Conservation (phyloP, 2,113 vertebrate genomes). For the Pholis gunnellus region DNA sequence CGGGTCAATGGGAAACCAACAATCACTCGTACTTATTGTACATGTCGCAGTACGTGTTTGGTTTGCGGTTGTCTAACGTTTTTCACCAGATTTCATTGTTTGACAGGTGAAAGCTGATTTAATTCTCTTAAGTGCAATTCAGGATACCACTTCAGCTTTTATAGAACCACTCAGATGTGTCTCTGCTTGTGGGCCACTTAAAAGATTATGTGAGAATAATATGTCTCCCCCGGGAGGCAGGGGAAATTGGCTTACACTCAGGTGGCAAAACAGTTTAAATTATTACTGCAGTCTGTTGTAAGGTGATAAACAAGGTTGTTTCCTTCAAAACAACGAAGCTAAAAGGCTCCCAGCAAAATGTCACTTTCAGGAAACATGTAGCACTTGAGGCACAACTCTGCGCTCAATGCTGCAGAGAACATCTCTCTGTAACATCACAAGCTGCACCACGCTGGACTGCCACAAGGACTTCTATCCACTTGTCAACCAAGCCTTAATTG, state of each 20-base stretch:
- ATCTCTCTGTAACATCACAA: neutral
- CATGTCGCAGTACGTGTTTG: constrained; percentile 3
- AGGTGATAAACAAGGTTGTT: neutral
- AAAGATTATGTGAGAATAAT: constrained; percentile 18
- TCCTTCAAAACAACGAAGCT: constrained; percentile 14
- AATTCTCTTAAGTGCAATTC: constrained; percentile 17
- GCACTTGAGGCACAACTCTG: neutral
- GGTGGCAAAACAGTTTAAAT: neutral
- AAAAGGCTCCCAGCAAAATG: neutral
- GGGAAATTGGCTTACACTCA: neutral
- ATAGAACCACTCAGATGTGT: neutral
- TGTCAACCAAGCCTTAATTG: constrained; percentile 25
- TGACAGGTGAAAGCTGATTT: constrained; percentile 6
- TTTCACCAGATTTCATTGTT: neutral
- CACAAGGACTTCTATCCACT: constrained; percentile 7
- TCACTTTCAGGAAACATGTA: neutral
- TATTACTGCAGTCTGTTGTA: constrained; percentile 6
- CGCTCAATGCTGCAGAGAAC: neutral
- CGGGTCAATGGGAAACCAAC: constrained; percentile 1
- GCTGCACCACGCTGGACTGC: constrained; percentile 28
- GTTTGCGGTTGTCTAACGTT: neutral
- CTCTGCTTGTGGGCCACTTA: constrained; percentile 2
- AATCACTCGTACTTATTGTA: neutral
- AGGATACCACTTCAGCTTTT: neutral
- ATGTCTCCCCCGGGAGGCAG: neutral